Evolutionary conservation across 2,888 invertebrate genomes (phyloP), one percentile per base, ranked within the genome.

Genomic region (Euclidia mi): DNA sequence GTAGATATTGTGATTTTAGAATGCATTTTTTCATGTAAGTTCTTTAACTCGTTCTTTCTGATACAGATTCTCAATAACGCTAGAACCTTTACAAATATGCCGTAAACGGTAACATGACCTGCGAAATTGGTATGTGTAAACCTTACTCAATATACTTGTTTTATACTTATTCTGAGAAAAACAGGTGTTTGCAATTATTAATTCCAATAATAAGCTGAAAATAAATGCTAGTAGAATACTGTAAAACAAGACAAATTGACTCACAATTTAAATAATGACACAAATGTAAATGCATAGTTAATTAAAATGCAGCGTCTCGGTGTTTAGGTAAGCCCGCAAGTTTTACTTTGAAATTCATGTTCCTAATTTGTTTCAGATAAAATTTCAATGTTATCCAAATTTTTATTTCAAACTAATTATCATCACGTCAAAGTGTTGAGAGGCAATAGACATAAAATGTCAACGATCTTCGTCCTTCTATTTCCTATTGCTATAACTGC

Each of bases 161-260:
- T n/a, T n/a, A n/a, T n/a, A n/a, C n/a, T n/a, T n/a, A n/a, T n/a
- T n/a, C n/a, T n/a, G n/a, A n/a, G n/a, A n/a, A n/a, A n/a, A n/a
- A n/a, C n/a, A n/a, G n/a, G n/a, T n/a, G n/a, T n/a, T n/a, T n/a
- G n/a, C n/a, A n/a, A n/a, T n/a, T n/a, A n/a, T n/a, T n/a, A n/a
- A n/a, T n/a, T n/a, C n/a, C n/a, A 25, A 25, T 6, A 25, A 3
- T 3, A 2, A 7, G 41, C 41, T 40, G 37, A 56, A 53, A 34
- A 29, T 38, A 12, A 14, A 12, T 34, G 6, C 12, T 7, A 34
- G 14, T 3, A 7, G 15, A 14, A 11, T 11, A 34, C 4, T 6
- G 14, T 14, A 14, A 34, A 15, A 34, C 14, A 14, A 37, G 18
- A 17, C 3, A 17, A 37, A 37, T 37, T 18, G 14, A 34, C 34